These are phyloP conservation scores for Pterocles gutturalis DNA, from an alignment of 2,113 vertebrate genomes.

Conservation along the genomic window DNA sequence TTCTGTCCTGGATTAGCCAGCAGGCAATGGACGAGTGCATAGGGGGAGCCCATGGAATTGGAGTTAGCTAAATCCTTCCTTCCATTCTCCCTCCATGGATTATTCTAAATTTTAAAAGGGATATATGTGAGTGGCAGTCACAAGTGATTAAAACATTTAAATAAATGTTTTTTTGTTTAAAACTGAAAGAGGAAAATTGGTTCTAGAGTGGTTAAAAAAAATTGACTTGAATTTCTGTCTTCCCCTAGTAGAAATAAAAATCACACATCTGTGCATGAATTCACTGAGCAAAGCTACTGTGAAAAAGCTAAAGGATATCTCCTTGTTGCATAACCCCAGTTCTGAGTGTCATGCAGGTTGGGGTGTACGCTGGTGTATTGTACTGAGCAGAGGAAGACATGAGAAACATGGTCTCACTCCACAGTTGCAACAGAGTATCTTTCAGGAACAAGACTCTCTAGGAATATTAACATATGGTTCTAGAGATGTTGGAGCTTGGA, in stretches of 20 bases:
- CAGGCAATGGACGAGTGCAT: background rate
- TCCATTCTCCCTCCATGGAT: background rate
- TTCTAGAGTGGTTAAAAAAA: background rate
- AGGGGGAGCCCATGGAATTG: background rate
- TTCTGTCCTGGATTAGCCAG: background rate
- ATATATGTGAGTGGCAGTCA: background rate
- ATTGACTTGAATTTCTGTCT: background rate
- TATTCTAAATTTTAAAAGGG: background rate
- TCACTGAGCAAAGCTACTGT: background rate
- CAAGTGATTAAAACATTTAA: background rate
- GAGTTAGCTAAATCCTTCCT: background rate
- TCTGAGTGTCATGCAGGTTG: background rate
- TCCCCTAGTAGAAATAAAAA: background rate
- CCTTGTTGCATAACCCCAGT: background rate
- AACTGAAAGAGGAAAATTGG: background rate
- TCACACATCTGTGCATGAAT: background rate
- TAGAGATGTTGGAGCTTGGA: background rate
- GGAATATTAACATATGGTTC: background rate
- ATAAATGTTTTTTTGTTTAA: background rate
- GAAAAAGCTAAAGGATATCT: background rate
- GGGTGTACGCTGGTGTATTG: background rate
- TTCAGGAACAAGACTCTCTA: background rate
- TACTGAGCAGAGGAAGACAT: background rate
- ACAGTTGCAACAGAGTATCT: background rate
- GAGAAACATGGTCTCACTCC: background rate